phyloP scores from a whole-genome alignment of 30 jellyfish, hydroid and myxozoan genomes.

The Pelagia noctiluca region DNA sequence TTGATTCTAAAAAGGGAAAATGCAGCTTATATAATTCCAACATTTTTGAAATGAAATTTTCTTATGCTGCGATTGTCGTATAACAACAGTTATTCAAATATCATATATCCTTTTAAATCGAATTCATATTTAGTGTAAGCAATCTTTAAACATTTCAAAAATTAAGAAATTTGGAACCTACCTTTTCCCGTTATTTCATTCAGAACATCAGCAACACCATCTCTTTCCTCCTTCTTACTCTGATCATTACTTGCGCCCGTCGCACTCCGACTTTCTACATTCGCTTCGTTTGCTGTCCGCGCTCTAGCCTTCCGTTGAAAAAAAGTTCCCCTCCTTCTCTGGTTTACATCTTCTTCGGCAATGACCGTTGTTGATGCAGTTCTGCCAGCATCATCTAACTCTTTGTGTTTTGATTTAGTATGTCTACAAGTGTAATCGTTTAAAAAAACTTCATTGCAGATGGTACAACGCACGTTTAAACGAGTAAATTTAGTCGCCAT shows the following conservation, averaged over 20 bases:
- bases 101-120: too few relatives aligned
- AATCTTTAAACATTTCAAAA: slow-evolving; percentile 1
- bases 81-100: not conserved
- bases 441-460: slow-evolving; percentile 8
- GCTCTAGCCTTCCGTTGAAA: not conserved
- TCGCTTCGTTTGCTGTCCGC: too few relatives aligned
- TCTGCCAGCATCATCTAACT: slow-evolving; percentile 6
- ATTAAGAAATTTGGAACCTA: too few relatives aligned
- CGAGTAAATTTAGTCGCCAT: slow-evolving; percentile 5
- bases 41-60: not conserved
- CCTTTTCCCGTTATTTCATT: too few relatives aligned
- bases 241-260: slow-evolving; percentile 12
- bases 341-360: not conserved
- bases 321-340: not conserved
- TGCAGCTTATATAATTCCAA: too few relatives aligned
- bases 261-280: too few relatives aligned
- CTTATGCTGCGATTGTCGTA: slow-evolving; percentile 14
- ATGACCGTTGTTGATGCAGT: slow-evolving; percentile 13
- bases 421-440: too few relatives aligned
- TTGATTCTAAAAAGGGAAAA: slow-evolving; percentile 3
- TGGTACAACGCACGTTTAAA: slow-evolving; percentile 9
- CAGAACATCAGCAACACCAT: slow-evolving; percentile 10
- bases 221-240: slow-evolving; percentile 9
- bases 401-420: not conserved
- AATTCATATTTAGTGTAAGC: slow-evolving; percentile 4